Conservation (phyloP, 2,113 vertebrate genomes). For the Gymnocephalus cernua region DNA sequence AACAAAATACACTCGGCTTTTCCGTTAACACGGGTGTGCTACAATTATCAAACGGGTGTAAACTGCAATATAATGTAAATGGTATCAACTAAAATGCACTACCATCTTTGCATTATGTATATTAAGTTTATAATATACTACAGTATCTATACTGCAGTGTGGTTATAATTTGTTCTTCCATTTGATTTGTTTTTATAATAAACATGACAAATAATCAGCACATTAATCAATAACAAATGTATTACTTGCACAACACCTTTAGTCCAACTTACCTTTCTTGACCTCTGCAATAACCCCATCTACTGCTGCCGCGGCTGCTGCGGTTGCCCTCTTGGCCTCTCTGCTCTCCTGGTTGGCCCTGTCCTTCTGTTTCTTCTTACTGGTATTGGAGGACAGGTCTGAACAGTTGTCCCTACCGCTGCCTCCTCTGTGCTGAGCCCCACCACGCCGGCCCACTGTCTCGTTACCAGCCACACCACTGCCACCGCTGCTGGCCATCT, state of each 20-base stretch:
- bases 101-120: no score
- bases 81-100: no score
- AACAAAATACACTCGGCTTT: no score
- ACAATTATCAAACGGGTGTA: no score
- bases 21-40: no score
- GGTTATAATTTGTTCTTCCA: no score
- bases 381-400: slow-evolving; percentile 86
- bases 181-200: no score
- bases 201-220: not conserved
- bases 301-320: slow-evolving; percentile 44
- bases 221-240: not conserved
- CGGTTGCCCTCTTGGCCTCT: slow-evolving; percentile 87
- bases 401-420: slow-evolving; percentile 86
- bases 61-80: no score
- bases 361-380: slow-evolving; percentile 98
- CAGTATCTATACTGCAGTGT: no score
- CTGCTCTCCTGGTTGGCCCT: slow-evolving; percentile 95
- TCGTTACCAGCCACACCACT: slow-evolving; percentile 58
- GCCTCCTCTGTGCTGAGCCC: slow-evolving; percentile 83
- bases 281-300: slow-evolving; percentile 67
- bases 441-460: slow-evolving; percentile 59
- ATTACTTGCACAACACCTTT: not conserved
- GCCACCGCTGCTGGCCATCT: slow-evolving; percentile 85
- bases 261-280: slow-evolving; percentile 82
- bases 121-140: no score